phyloP scores from a whole-genome alignment of 2,113 vertebrate genomes.

The Vanacampus margaritifer region DNA sequence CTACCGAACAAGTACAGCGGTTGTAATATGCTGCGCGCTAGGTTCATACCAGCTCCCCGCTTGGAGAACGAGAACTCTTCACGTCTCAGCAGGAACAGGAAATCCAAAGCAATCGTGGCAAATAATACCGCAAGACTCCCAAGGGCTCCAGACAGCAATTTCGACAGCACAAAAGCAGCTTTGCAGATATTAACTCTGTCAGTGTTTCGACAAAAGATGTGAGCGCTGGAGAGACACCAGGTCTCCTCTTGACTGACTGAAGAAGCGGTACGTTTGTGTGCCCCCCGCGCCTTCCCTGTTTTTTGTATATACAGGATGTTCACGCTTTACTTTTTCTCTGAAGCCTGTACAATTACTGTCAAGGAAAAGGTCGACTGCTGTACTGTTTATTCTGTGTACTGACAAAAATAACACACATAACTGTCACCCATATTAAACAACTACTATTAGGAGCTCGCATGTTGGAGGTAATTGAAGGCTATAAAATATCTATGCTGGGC shows the following conservation, averaged over 20 bases:
- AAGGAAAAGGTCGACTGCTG: background rate
- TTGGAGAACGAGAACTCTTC: background rate
- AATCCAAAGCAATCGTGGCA: background rate
- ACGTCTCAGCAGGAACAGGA: background rate
- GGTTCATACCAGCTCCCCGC: background rate
- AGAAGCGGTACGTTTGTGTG: background rate
- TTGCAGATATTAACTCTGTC: background rate
- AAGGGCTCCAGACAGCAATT: background rate
- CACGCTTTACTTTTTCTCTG: background rate
- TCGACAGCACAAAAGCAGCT: background rate
- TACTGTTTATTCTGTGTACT: background rate
- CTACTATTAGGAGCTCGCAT: background rate
- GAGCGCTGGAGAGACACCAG: background rate
- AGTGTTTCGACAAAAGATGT: background rate
- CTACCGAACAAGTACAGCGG: background rate
- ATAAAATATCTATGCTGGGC: background rate
- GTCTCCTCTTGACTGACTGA: background rate
- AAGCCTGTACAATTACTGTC: background rate
- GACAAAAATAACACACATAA: background rate
- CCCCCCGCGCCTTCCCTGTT: background rate
- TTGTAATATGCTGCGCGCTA: background rate
- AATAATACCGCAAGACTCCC: conserved; percentile 2
- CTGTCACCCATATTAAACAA: background rate
- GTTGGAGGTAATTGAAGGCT: background rate
- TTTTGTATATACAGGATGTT: background rate